Conservation (phyloP, 2,888 invertebrate genomes). For the Netelia inedita region DNA sequence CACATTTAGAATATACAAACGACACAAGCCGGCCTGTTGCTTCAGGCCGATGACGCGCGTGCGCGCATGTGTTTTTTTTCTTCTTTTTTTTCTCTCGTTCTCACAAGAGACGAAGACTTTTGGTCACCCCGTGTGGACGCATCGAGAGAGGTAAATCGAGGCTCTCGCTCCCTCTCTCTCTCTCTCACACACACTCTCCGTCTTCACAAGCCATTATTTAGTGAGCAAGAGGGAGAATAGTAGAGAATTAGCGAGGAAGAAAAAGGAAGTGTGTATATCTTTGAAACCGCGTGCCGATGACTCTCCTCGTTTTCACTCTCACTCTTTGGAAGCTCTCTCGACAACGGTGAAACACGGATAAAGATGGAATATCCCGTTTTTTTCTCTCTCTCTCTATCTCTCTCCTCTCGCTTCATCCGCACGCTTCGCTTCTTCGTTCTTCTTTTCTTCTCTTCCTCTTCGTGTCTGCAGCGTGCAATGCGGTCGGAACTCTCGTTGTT, state of each 20-base stretch:
- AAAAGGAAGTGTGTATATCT: slow-evolving; percentile 28
- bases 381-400: slow-evolving; percentile 33
- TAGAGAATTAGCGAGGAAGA: slow-evolving; percentile 13
- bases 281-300: slow-evolving; percentile 36
- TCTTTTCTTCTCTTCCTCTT: slow-evolving; percentile 42
- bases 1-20: slow-evolving; percentile 66
- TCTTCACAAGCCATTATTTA: slow-evolving; percentile 35
- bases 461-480: slow-evolving; percentile 61
- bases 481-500: slow-evolving; percentile 65
- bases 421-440: slow-evolving; percentile 19
- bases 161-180: background rate
- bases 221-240: slow-evolving; percentile 8
- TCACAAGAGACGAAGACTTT: slow-evolving; percentile 19
- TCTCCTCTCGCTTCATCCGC: slow-evolving; percentile 9
- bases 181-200: background rate
- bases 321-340: slow-evolving; percentile 36
- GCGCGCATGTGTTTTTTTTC: slow-evolving; percentile 19
- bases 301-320: slow-evolving; percentile 40
- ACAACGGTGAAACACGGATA: slow-evolving; percentile 25
- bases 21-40: slow-evolving; percentile 57
- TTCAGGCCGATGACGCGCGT: slow-evolving; percentile 56
- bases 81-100: background rate
- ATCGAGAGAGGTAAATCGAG: slow-evolving; percentile 53
- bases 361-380: slow-evolving; percentile 25
- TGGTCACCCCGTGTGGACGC: slow-evolving; percentile 8